Conservation (phyloP, 2,888 invertebrate genomes). For the Abrostola triplasia region DNA sequence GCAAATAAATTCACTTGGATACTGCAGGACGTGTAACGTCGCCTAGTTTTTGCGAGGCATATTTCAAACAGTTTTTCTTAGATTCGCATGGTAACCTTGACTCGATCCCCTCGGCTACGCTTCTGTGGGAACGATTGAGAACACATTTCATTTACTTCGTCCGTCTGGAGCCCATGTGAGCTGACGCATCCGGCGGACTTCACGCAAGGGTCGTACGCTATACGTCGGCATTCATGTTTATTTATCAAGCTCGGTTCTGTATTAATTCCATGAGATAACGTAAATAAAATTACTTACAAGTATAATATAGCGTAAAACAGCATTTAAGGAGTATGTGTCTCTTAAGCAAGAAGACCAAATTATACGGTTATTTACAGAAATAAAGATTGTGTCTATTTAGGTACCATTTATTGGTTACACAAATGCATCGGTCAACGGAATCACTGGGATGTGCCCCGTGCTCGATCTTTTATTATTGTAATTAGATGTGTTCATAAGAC, state of each 20-base stretch:
- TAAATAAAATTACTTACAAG: not conserved
- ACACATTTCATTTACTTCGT: slow-evolving; percentile 76
- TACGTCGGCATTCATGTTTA: slow-evolving; percentile 70
- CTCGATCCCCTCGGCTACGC: slow-evolving; percentile 76
- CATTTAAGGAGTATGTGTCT: no score
- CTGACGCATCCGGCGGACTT: slow-evolving; percentile 79
- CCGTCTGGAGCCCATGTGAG: slow-evolving; percentile 86
- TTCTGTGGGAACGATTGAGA: slow-evolving; percentile 83
- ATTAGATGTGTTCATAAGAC: not conserved
- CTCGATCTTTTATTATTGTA: not conserved
- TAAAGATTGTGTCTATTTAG: no score
- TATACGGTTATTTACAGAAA: no score
- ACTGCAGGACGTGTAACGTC: slow-evolving; percentile 71
- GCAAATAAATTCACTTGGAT: slow-evolving; percentile 75
- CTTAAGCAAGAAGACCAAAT: no score
- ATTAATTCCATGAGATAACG: slow-evolving; percentile 63
- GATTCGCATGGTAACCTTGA: slow-evolving; percentile 83
- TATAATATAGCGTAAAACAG: no score
- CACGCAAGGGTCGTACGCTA: slow-evolving; percentile 65
- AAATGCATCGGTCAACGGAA: no score
- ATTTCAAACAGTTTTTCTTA: slow-evolving; percentile 78
- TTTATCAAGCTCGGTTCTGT: slow-evolving; percentile 69
- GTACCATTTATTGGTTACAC: no score
- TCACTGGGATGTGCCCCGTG: not conserved
- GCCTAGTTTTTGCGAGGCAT: slow-evolving; percentile 75